Evolutionary conservation across 2,888 invertebrate species (phyloP), one percentile per base, ranked within the genome.

Genomic region (Strigamia transsilvanica): DNA sequence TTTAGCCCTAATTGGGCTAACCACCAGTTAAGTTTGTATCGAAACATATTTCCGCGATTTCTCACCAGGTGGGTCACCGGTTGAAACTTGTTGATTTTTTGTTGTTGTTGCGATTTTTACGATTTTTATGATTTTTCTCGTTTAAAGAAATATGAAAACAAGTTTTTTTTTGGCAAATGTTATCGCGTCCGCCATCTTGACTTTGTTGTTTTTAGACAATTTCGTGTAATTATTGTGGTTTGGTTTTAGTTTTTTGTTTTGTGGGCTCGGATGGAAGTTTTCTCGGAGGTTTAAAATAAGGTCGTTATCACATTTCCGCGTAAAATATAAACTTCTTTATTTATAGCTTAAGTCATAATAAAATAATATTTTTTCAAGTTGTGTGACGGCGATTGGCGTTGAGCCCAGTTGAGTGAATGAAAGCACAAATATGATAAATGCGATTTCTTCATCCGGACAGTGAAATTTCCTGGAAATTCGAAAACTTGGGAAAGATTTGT

Each of bases 361-460:
- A 51, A 51, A 51, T 51, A 51, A 51, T 51, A 51, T 51, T 51
- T 51, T 46, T 51, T 18, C 15, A 51, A 51, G n/a, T 51, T 51
- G 51, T 6, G 12, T 51, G 51, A 51, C 18, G 38, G 51, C 18
- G 15, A 51, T 51, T 51, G 51, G 51, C 51, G 15, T 51, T 18
- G 6, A 2, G 51, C 51, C 51, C 51, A 51, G 51, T 51, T 51
- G 51, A 18, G 51, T 51, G 15, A 51, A 51, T 51, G 51, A 51
- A 51, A 51, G 51, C 51, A 51, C 51, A 51, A 51, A 51, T 51
- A 51, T 18, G 51, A 51, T 51, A 15, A 51, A 6, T 51, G n/a
- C n/a, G n/a, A 51, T 51, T 51, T 51, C 51, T 51, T 51, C 51
- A 51, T 51, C 51, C 51, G 51, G 51, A 15, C 51, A 51, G 2